Base-by-base conservation (phyloP, 2,113 vertebrate species). In the Setophaga petechia region DNA sequence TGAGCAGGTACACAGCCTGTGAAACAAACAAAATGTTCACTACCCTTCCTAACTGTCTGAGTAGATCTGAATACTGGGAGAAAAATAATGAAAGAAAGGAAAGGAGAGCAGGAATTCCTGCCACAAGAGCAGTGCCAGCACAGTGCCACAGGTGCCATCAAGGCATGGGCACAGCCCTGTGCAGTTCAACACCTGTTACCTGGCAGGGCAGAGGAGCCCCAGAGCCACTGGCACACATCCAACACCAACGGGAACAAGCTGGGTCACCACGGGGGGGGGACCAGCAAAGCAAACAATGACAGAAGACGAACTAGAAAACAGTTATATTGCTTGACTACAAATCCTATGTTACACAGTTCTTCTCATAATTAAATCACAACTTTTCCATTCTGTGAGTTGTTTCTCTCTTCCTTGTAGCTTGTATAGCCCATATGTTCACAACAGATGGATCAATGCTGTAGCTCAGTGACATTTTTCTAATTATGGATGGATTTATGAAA, bases 201-300 rank as follows among this genome's bases (percentile, higher is more conserved):
- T 46, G 55, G 8, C 1, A 7, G 44, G 51, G 28, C 43, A 84
- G 61, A 54, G n/a, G 61, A 62, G 51, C 65, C 78, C 84, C 41
- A 6, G 12, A 10, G 7, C 3, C 3, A 2, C 22, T 1, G 15
- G 47, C 46, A 84, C 41, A 59, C 41, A 61, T 7, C 41, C 31
- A 28, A 16, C n/a, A 44, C 35, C 20, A 49, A 20, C 13, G 65
- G 46, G 25, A 68, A 33, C 11, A 55, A n/a, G 39, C 77, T 11
- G 7, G 20, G 9, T 5, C 61, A 30, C 0, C 0, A 11, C 37
- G 22, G 15, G 0, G 10, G 6, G 18, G 9, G 41, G 12, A 84
- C 27, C 69, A 83, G 54, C 30, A 62, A 12, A 44, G 20, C 72
- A 55, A 62, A 41, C 12, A 12, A 39, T 16, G 22, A 62, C 4